Percentiles rank a stretch among this genome's conserved stretches.
Conservation (phyloP, 1,140 invertebrate species). For the Conus betulinus region DNA sequence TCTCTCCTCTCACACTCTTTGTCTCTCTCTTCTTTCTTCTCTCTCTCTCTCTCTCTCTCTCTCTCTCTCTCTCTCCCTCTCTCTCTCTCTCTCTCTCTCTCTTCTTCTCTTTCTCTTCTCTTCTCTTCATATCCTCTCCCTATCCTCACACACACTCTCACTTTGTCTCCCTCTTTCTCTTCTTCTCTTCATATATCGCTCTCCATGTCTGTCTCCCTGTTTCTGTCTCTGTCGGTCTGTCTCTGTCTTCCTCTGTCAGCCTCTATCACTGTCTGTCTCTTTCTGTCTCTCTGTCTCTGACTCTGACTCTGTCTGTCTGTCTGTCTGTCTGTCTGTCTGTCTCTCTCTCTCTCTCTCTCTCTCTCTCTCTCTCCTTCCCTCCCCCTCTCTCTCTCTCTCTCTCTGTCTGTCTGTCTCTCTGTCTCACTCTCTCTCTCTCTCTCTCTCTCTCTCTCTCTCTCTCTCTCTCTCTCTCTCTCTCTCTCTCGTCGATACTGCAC, state of each 20-base stretch:
- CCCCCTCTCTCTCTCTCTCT: neutral
- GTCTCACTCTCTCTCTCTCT: neutral
- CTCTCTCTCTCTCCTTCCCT: neutral
- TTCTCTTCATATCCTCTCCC: neutral
- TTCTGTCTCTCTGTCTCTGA: neutral
- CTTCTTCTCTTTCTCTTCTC: neutral
- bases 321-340: slow-evolving; percentile 4
- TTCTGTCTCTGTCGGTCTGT: neutral
- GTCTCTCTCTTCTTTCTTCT: too few species aligned
- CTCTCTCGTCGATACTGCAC: too few species aligned
- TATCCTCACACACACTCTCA: neutral
- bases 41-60: neutral
- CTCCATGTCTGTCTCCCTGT: neutral
- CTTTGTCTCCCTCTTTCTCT: neutral
- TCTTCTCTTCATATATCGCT: neutral
- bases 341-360: slow-evolving; percentile 14
- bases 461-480: too few species aligned
- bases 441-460: neutral
- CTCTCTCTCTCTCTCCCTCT: too few species aligned
- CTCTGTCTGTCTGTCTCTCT: neutral
- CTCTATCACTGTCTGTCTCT: neutral
- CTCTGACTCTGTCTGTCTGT: neutral
- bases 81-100: neutral
- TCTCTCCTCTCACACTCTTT: neutral
- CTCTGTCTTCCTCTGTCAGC: neutral